Base-by-base conservation (phyloP, 2,888 invertebrate species). In the Papilio protenor region DNA sequence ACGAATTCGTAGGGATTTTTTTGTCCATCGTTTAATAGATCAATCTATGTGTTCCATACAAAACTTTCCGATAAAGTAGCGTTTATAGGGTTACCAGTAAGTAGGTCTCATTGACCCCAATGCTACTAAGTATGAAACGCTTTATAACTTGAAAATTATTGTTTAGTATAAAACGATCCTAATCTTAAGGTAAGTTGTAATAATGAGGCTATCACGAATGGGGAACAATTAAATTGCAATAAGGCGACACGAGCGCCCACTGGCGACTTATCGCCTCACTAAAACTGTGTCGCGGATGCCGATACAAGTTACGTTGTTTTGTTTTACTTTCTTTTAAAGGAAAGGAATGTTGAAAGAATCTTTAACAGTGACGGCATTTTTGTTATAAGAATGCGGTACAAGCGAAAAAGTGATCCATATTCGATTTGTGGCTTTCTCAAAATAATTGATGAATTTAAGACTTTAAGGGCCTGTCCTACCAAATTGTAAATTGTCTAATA, bases 121-220 rank as follows among this genome's bases (percentile, higher is more conserved):
- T 64, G 5, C 16, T 64, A 64, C 61, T 27, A 5, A 14, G 16
- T 33, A 64, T 64, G 61, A 59, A 52, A 52, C 52, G 49, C 16
- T 49, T 49, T 49, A 49, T 14, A 14, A 49, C 12, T 49, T 52
- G 52, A 18, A 52, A 61, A 61, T 61, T 61, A 59, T 33, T 16
- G 14, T 16, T 16, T 27, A 61, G 16, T 21, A 45, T 52, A 14
- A 3, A 70, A 21, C 21, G 61, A 61, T 70, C 8, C 27, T 71
- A 71, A 71, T 71, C 49, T 27, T 52, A 71, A 47, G n/a, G 12
- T 47, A 70, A 71, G 64, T 12, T 55, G n/a, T 47, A 18, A 11
- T 21, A 77, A 77, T 40, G 64, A 73, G 55, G 73, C 55, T 73
- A 73, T 77, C 73, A 64, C 64, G 40, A 77, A 64, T 66, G 70